Evolutionary conservation across 2,888 invertebrate species (phyloP).

Genomic region (Enchytraeus crypticus): DNA sequence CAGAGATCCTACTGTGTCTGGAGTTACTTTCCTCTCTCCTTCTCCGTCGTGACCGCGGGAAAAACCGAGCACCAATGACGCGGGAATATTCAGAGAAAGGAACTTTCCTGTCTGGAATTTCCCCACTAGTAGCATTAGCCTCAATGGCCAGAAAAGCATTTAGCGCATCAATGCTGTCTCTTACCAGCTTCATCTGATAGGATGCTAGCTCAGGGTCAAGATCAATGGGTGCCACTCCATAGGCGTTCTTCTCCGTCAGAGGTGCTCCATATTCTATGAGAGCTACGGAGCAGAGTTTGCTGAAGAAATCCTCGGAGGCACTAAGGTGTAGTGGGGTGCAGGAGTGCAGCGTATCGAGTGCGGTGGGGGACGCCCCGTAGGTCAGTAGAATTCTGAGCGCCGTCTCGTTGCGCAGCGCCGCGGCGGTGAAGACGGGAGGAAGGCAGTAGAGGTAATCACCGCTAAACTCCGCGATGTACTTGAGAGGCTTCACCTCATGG

Average conservation of each 20-base stretch:
- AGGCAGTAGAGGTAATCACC: conserved; percentile 53
- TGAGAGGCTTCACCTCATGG: not conserved
- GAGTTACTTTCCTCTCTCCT: not conserved
- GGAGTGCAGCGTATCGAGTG: conserved; percentile 51
- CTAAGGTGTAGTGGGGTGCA: conserved; percentile 57
- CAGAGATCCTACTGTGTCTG: not conserved
- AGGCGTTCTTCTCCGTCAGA: conserved; percentile 50
- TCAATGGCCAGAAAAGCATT: not conserved
- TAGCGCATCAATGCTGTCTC: conserved; percentile 35
- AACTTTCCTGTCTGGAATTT: not conserved
- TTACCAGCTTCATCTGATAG: conserved; percentile 53
- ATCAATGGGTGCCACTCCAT: conserved; percentile 53
- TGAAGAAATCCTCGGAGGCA: conserved; percentile 53
- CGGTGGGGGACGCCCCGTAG: conserved; percentile 53
- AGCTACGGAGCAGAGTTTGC: conserved; percentile 53
- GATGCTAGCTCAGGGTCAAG: conserved; percentile 52
- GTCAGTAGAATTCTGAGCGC: conserved; percentile 54
- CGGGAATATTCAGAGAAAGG: not conserved
- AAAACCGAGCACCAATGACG: not conserved
- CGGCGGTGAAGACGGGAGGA: conserved; percentile 57
- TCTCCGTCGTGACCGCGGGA: not conserved
- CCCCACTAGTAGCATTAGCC: not conserved
- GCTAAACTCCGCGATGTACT: conserved; percentile 28
- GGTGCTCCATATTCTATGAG: conserved; percentile 53
- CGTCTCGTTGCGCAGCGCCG: conserved; percentile 53